These are phyloP conservation scores for Noctuana brunneofusca DNA, from an alignment of 2,888 invertebrate species.

Conservation along the genomic window DNA sequence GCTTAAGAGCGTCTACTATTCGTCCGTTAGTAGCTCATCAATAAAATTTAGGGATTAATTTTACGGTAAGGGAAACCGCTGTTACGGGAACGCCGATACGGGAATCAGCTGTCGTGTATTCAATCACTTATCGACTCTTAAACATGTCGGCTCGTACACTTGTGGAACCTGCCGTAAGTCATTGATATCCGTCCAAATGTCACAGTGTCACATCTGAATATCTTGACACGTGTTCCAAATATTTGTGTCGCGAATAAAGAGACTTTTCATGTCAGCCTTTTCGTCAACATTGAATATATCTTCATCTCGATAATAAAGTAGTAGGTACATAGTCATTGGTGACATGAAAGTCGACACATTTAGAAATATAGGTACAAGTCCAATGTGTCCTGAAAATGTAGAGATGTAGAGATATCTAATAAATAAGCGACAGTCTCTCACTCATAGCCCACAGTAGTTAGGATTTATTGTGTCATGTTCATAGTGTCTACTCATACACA, in stretches of 20 bases:
- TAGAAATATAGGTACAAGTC: not conserved
- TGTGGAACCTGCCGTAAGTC: not conserved
- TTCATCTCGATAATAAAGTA: not conserved
- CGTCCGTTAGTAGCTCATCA: no score
- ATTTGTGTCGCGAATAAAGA: constrained; percentile 8
- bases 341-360: not conserved
- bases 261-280: constrained; percentile 9
- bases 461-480: no score
- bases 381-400: not conserved
- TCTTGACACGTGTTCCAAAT: constrained; percentile 5
- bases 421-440: not conserved
- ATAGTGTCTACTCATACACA: no score
- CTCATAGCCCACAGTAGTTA: not conserved
- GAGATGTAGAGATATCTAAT: not conserved
- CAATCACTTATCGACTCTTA: no score
- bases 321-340: not conserved
- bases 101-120: no score
- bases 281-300: constrained; percentile 1
- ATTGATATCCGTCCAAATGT: constrained; percentile 1
- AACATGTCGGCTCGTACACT: not conserved
- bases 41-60: no score
- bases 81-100: no score
- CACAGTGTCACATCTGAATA: not conserved
- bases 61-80: no score
- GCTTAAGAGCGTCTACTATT: no score